phyloP scores from a whole-genome alignment of 2,113 vertebrate genomes.

The Tachycineta bicolor region DNA sequence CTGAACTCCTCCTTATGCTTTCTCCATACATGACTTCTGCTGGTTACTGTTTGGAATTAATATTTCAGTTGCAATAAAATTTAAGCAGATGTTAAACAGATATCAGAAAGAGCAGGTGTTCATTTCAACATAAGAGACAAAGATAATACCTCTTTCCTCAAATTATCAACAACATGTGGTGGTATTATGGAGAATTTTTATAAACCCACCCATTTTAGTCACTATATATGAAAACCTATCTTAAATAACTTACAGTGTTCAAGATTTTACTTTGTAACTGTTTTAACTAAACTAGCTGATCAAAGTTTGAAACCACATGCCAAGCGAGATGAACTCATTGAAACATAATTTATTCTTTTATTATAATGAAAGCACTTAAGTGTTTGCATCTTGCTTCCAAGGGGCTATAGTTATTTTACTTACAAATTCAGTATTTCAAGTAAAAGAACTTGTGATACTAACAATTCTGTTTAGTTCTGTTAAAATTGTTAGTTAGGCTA shows the following conservation, averaged over 20 bases:
- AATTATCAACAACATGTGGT: not conserved
- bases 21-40: not conserved
- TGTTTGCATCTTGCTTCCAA: not conserved
- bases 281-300: not conserved
- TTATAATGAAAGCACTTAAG: not conserved
- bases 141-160: not conserved
- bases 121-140: not conserved
- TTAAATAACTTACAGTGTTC: not conserved
- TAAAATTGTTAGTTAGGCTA: not conserved
- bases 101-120: not conserved
- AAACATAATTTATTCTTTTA: not conserved
- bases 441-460: not conserved
- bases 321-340: not conserved
- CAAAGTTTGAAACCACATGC: not conserved
- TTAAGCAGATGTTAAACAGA: not conserved
- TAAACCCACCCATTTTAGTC: not conserved
- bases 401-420: not conserved
- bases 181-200: not conserved
- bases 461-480: not conserved
- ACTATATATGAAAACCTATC: not conserved
- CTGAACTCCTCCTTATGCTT: not conserved
- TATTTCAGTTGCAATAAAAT: not conserved
- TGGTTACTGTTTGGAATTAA: not conserved
- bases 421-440: not conserved
- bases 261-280: not conserved